Conservation (phyloP, 2,797 vertebrate species). For the Austrolebias charrua region DNA sequence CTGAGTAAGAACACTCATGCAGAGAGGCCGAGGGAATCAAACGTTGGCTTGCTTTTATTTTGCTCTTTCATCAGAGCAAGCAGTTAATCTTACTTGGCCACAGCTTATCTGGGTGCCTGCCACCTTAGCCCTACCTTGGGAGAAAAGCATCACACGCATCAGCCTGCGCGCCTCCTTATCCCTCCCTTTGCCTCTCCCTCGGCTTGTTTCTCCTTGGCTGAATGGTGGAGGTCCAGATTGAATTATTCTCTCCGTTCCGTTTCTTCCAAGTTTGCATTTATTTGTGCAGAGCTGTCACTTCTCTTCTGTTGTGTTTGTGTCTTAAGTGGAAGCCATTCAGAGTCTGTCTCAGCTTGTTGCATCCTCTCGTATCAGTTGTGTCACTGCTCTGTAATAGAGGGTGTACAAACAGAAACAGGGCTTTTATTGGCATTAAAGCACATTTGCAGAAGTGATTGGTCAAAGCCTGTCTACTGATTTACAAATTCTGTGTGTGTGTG, state of each 20-base stretch:
- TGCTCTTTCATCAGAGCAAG: constrained; percentile 66
- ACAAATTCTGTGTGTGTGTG: constrained; percentile 12
- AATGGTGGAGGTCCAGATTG: constrained; percentile 68
- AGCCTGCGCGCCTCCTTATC: constrained; percentile 35
- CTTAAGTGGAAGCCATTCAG: constrained; percentile 62
- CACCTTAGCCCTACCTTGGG: constrained; percentile 61
- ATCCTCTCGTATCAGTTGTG: constrained; percentile 48
- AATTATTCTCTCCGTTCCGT: constrained; percentile 70
- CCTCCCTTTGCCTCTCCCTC: constrained; percentile 23
- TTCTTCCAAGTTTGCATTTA: constrained; percentile 65
- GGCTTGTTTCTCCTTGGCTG: constrained; percentile 59
- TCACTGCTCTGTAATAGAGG: constrained; percentile 37
- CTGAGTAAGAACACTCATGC: constrained; percentile 48
- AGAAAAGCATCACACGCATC: constrained; percentile 52
- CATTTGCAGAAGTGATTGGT: constrained; percentile 37
- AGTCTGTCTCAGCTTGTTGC: constrained; percentile 60
- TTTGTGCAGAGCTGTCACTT: constrained; percentile 65
- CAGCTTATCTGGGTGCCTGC: constrained; percentile 73
- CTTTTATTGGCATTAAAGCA: constrained; percentile 46
- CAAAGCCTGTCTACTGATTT: constrained; percentile 17
- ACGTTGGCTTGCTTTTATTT: constrained; percentile 65
- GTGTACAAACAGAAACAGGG: constrained; percentile 36
- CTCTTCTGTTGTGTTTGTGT: constrained; percentile 64
- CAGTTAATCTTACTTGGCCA: constrained; percentile 73
- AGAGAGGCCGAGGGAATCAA: constrained; percentile 61